phyloP scores from a whole-genome alignment of 2,797 vertebrate genomes.

The Etheostoma nigrum region DNA sequence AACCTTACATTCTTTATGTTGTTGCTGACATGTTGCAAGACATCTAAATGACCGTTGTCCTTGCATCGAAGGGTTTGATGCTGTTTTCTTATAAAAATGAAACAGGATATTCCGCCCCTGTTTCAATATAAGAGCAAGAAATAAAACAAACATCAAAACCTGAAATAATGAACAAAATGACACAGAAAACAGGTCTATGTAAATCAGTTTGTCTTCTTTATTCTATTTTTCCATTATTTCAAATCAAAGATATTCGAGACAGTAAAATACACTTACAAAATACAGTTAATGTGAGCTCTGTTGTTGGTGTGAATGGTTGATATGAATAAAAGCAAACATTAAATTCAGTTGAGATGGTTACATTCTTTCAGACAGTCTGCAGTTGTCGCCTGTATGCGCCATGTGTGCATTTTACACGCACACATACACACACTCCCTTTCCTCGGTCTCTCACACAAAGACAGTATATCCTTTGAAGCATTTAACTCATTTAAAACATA shows the following conservation, averaged over 20 bases:
- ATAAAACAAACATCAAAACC: neutral
- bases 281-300: rapidly evolving
- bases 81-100: neutral
- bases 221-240: neutral
- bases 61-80: neutral
- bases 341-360: conserved; percentile 18
- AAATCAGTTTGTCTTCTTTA: neutral
- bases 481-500: neutral
- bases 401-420: conserved; percentile 25
- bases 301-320: neutral
- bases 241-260: neutral
- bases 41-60: neutral
- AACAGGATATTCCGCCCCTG: neutral
- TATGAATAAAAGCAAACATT: conserved; percentile 1
- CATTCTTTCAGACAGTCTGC: conserved; percentile 45
- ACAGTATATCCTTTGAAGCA: neutral
- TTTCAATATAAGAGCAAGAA: neutral
- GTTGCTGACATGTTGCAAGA: neutral
- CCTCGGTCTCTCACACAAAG: conserved; percentile 30
- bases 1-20: neutral
- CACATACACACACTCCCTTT: conserved; percentile 5
- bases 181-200: neutral
- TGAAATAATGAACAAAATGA: neutral
- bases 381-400: conserved; percentile 64
- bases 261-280: neutral